Evolutionary conservation across 2,113 vertebrate genomes (phyloP), one percentile per base, ranked within the genome.

Genomic region (Pseudopipra pipra): DNA sequence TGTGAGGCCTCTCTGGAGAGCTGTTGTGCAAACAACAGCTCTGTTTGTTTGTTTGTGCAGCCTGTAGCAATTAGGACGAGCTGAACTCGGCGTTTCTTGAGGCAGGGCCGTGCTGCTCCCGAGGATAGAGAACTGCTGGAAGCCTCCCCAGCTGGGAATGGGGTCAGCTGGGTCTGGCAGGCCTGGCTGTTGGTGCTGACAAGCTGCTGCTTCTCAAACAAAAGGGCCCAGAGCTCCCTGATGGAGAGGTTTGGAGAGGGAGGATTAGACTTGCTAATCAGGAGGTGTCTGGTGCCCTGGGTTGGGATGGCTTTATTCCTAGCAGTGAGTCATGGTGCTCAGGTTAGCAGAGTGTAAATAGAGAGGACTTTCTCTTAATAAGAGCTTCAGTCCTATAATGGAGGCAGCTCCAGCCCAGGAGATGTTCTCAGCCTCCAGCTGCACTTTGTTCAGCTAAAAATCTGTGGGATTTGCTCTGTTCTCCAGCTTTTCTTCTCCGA

Each of bases 1-100:
- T 51, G 24, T 5, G 37, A 75, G 79, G 71, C 73, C 9, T 4
- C 86, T 85, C 94, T 78, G 63, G 41, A 72, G 86, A 88, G 65
- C 81, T 92, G 84, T 13, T 87, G 77, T 85, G 77, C 55, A 89
- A 65, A 89, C 90, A 87, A 52, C 76, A 41, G 8, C 14, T 58
- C 78, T 71, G 9, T 83, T 73, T 93, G 91, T 78, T 80, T 90
- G 68, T 87, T 85, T 91, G 87, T 82, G 51, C 74, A 71, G 66
- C 77, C 41, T 1, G 0, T 19, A 44, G 72, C 62, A 81, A 74
- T 88, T 68, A 47, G 1, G 11, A 51, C 3, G n/a, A 11, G n/a
- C 67, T 89, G 83, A 91, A 78, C 75, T 75, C 70, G 9, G 33
- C 23, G 27, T 77, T 81, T 58, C 74, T 35, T 3, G 3, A 59